Conservation (phyloP, 2,888 invertebrate species). For the Tiphia femorata region DNA sequence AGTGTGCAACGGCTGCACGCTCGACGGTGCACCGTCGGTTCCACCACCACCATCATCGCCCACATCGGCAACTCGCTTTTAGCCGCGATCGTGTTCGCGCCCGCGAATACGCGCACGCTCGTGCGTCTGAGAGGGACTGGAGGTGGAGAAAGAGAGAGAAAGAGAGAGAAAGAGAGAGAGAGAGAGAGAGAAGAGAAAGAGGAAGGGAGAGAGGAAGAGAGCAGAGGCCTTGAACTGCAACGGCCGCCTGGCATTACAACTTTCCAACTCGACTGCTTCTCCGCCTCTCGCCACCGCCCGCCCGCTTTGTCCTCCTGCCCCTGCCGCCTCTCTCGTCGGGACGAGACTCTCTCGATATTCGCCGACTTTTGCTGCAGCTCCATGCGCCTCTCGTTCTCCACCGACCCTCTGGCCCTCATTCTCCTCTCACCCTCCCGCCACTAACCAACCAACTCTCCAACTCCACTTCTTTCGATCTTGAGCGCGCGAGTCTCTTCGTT, state of each 20-base stretch:
- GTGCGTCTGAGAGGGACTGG: constrained; percentile 1
- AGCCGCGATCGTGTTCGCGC: background rate
- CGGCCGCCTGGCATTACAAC: constrained; percentile 53
- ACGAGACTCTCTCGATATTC: too few relatives aligned
- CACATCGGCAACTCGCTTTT: constrained; percentile 22
- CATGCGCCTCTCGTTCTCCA: too few relatives aligned
- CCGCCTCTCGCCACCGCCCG: too few relatives aligned
- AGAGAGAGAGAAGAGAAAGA: background rate
- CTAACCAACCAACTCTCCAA: constrained; percentile 2
- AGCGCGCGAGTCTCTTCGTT: background rate
- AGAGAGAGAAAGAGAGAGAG: background rate
- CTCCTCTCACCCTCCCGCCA: too few relatives aligned
- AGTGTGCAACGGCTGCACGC: constrained; percentile 47
- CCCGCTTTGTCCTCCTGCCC: too few relatives aligned
- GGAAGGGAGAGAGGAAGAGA: background rate
- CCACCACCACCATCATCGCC: too few relatives aligned
- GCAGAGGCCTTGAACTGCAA: constrained; percentile 55
- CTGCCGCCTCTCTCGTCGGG: too few relatives aligned
- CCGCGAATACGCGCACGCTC: too few relatives aligned
- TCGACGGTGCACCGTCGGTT: constrained; percentile 50
- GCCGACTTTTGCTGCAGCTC: too few relatives aligned
- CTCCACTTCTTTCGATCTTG: background rate
- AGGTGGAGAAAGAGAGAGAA: constrained; percentile 9
- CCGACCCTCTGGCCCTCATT: constrained; percentile 12
- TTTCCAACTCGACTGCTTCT: too few relatives aligned